phyloP scores from a whole-genome alignment of 2,888 invertebrate species.

The Troglohyphantes excavatus region DNA sequence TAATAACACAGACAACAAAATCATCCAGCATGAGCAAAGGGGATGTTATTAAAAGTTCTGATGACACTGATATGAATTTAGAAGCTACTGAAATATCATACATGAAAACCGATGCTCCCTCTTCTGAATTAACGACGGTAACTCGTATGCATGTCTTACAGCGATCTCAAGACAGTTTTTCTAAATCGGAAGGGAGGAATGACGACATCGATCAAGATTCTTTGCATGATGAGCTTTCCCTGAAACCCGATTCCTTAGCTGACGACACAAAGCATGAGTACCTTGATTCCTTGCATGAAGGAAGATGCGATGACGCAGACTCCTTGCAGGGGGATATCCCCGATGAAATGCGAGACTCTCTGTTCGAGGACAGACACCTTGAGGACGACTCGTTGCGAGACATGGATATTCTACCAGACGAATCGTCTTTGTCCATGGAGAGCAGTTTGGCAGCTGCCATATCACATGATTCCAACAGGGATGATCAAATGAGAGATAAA shows the following conservation, averaged over 20 bases:
- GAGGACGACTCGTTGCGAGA: conserved; percentile 76
- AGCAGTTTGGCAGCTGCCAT: conserved; percentile 67
- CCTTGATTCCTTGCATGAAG: conserved; percentile 74
- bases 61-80: not conserved
- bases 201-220: conserved; percentile 76
- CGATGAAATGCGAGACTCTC: conserved; percentile 72
- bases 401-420: conserved; percentile 73
- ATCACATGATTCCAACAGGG: conserved; percentile 66
- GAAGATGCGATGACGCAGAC: conserved; percentile 71
- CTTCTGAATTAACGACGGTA: not conserved
- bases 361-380: conserved; percentile 71
- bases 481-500: conserved; percentile 17
- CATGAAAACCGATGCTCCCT: not conserved
- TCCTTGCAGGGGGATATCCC: conserved; percentile 67
- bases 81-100: not conserved
- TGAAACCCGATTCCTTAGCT: conserved; percentile 71
- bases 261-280: conserved; percentile 65
- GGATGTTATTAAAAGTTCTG: not conserved
- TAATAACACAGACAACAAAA: conserved; percentile 41
- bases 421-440: conserved; percentile 68
- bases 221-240: conserved; percentile 68
- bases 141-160: conserved; percentile 16
- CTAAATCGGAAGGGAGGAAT: conserved; percentile 21
- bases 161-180: not conserved
- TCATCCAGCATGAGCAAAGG: not conserved